A percentile compares a stretch with the other conserved stretches of the same genome.
phyloP scores from a whole-genome alignment of 2,888 invertebrate species.

The Lumbricus terrestris region DNA sequence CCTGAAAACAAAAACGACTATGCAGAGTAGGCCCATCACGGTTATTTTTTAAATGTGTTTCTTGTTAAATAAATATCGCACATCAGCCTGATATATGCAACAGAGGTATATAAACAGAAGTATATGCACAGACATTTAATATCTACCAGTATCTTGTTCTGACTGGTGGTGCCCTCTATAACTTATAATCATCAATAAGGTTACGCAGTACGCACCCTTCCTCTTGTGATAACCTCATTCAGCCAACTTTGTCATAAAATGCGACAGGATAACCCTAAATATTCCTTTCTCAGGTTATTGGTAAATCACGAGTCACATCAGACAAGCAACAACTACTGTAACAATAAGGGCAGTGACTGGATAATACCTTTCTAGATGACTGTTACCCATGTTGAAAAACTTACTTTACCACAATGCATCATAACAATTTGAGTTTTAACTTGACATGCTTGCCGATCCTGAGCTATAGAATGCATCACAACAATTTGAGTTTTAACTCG shows the following conservation, averaged over 20 bases:
- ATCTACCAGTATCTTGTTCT: background rate
- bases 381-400: background rate
- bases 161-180: background rate
- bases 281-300: background rate
- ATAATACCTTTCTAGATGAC: background rate
- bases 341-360: background rate
- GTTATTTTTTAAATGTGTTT: background rate
- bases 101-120: background rate
- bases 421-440: too few species aligned
- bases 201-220: background rate
- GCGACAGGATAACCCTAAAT: background rate
- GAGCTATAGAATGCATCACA: too few species aligned
- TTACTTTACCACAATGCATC: too few species aligned
- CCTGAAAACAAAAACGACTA: background rate
- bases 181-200: background rate
- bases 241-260: background rate
- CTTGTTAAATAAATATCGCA: background rate
- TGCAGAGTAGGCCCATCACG: background rate
- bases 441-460: too few species aligned
- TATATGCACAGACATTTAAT: background rate
- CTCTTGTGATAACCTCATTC: background rate
- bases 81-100: background rate
- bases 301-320: background rate
- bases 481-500: too few species aligned
- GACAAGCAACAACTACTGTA: background rate